Percentiles rank a stretch among this genome's conserved stretches.
Evolutionary conservation across 2,888 invertebrate species (phyloP).

Genomic region (Noctua pronuba): DNA sequence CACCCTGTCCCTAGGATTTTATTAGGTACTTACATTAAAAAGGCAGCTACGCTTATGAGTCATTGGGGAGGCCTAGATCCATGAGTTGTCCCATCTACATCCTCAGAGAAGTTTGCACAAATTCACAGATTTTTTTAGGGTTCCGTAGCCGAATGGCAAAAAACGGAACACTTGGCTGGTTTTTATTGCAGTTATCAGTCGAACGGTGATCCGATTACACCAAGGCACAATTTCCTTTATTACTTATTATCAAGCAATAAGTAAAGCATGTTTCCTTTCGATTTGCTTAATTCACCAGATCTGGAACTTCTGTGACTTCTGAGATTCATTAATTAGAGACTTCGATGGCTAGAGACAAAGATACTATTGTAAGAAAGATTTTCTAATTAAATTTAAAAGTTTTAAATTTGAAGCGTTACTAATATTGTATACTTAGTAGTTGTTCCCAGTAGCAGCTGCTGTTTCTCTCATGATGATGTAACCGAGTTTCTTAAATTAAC

Average conservation of each 20-base stretch:
- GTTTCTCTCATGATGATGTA: background rate
- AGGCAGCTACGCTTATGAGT: background rate
- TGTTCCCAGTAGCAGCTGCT: background rate
- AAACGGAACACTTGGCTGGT: too few species aligned
- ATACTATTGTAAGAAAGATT: background rate
- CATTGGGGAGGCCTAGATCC: background rate
- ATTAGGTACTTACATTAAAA: background rate
- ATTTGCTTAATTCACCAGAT: background rate
- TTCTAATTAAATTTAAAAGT: too few species aligned
- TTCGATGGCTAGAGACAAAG: background rate
- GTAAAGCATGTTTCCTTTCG: background rate
- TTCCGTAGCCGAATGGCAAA: too few species aligned
- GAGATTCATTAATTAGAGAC: background rate
- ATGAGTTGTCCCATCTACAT: too few species aligned
- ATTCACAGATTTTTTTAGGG: too few species aligned
- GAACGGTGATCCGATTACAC: background rate
- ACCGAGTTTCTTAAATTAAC: constrained; percentile 5
- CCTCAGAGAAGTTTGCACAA: too few species aligned
- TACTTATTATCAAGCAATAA: too few species aligned
- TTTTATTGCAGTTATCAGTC: too few species aligned
- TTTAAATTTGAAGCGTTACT: too few species aligned
- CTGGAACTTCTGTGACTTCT: background rate
- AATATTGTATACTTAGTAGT: background rate
- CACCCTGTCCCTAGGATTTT: background rate
- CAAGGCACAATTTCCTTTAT: background rate